A percentile compares a stretch with the other conserved stretches of the same genome.
These are phyloP conservation scores for Serinus canaria DNA, from an alignment of 2,113 vertebrate genomes.

Conservation along the genomic window DNA sequence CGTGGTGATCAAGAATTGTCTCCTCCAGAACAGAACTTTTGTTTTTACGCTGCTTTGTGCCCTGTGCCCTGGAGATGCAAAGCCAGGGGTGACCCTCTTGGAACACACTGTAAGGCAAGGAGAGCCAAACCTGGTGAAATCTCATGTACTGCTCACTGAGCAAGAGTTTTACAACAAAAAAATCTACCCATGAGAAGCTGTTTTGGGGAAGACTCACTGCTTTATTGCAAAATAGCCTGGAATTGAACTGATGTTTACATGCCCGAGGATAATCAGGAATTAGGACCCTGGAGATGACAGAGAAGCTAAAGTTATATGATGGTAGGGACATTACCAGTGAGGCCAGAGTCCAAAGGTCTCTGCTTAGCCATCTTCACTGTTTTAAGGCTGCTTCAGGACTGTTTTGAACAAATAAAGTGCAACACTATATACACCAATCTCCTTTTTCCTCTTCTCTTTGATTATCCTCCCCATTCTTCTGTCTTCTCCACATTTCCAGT, in stretches of 20 bases:
- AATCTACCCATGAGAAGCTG: not conserved
- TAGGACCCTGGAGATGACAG: not conserved
- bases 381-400: not conserved
- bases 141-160: not conserved
- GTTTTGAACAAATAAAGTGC: not conserved
- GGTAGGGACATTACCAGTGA: not conserved
- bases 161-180: not conserved
- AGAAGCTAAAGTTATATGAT: not conserved
- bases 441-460: not conserved
- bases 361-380: not conserved
- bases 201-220: not conserved
- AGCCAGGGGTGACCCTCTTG: not conserved
- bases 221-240: not conserved
- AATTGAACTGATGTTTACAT: fast-evolving
- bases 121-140: not conserved
- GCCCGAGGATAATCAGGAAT: not conserved
- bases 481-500: not conserved
- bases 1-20: not conserved
- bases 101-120: not conserved
- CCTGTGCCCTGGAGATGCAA: not conserved
- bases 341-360: not conserved
- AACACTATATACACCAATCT: not conserved
- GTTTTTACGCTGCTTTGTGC: fast-evolving
- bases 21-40: not conserved
- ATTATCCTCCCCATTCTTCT: not conserved